These are phyloP conservation scores for Papilio demoleus DNA, from an alignment of 2,888 invertebrate species.

Conservation along the genomic window DNA sequence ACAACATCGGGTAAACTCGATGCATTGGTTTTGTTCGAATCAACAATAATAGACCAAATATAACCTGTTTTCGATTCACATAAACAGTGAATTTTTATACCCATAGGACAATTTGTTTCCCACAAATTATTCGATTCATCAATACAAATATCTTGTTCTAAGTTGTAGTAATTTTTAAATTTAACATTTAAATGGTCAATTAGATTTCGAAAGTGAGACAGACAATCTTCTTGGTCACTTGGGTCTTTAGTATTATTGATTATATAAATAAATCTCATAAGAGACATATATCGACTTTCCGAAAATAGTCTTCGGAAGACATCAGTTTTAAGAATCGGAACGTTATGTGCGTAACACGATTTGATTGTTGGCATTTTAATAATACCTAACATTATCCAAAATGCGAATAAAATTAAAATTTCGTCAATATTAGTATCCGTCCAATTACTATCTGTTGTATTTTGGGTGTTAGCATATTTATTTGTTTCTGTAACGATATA, in stretches of 20 bases:
- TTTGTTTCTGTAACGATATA: conserved; percentile 4
- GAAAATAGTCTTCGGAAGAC: neutral
- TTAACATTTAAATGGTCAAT: conserved; percentile 8
- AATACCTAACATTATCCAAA: conserved; percentile 17
- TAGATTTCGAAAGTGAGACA: neutral
- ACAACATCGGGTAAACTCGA: neutral
- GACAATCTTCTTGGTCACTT: neutral
- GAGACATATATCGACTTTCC: neutral
- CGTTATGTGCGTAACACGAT: neutral
- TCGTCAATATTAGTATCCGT: conserved; percentile 7
- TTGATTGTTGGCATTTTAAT: conserved; percentile 18
- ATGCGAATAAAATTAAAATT: conserved; percentile 16
- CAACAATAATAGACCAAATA: conserved; percentile 12
- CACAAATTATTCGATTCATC: conserved; percentile 14
- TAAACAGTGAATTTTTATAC: conserved; percentile 9
- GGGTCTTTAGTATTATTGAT: neutral
- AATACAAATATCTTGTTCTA: conserved; percentile 8
- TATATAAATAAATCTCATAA: conserved; percentile 4
- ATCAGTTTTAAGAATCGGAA: conserved; percentile 5
- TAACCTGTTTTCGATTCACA: conserved; percentile 7
- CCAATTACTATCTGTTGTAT: conserved; percentile 4
- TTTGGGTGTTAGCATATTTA: neutral
- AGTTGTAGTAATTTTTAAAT: conserved; percentile 7
- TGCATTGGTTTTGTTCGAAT: neutral
- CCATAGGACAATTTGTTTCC: neutral